Percentiles rank a stretch among this genome's conserved stretches.
These are phyloP conservation scores for Caenorhabditis tropicalis DNA, from an alignment of 1,140 invertebrate species.

Conservation along the genomic window DNA sequence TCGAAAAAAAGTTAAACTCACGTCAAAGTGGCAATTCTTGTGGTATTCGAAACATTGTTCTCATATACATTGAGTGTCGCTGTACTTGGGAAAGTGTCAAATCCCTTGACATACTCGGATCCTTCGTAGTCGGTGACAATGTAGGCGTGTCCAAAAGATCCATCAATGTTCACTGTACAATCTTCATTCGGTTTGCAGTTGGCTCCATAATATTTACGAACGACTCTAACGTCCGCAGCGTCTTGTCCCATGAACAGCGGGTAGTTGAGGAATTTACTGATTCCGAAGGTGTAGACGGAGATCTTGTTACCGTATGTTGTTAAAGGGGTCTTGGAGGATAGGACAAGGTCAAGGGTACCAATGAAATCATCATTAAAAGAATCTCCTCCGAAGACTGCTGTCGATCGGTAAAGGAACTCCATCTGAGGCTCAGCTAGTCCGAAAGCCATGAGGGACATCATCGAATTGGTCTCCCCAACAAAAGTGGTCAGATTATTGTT, in stretches of 20 bases:
- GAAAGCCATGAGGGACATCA: too few relatives aligned
- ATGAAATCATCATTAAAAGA: not conserved
- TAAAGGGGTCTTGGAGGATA: not conserved
- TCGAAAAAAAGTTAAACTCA: not conserved
- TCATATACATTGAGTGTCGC: not conserved
- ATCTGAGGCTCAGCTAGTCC: too few relatives aligned
- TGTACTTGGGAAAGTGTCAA: not conserved
- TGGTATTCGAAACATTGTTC: not conserved
- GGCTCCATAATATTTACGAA: not conserved
- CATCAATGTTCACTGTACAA: not conserved
- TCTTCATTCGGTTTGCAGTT: not conserved
- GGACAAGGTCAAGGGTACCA: not conserved
- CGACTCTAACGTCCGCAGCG: not conserved
- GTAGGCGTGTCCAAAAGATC: not conserved
- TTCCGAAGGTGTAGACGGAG: not conserved
- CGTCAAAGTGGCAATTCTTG: not conserved
- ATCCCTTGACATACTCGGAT: not conserved
- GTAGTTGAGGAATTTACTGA: not conserved
- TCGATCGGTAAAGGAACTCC: not conserved
- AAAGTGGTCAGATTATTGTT: too few relatives aligned
- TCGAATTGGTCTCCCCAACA: too few relatives aligned
- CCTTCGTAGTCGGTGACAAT: not conserved
- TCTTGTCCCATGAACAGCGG: not conserved
- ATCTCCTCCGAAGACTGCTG: not conserved
- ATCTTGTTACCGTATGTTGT: not conserved